Evolutionary conservation across 2,888 invertebrate species (phyloP).

Genomic region (Hyles lineata): DNA sequence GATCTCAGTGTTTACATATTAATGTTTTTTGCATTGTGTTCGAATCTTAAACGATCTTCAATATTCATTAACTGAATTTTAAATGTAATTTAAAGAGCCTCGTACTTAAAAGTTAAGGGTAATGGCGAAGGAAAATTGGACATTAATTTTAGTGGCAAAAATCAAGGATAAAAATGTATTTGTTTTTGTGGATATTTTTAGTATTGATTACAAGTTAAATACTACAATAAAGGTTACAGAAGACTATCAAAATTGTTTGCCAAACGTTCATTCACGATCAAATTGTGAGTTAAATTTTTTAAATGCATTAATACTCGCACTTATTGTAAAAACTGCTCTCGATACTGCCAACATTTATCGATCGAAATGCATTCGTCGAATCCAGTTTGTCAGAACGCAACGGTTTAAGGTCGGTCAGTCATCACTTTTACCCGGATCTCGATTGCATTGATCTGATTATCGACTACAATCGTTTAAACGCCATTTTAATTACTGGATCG

Average conservation of each 20-base stretch:
- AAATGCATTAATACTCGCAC: no score
- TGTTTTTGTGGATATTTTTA: not conserved
- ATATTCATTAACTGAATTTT: conserved; percentile 13
- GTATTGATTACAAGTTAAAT: not conserved
- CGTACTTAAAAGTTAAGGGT: not conserved
- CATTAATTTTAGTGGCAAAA: not conserved
- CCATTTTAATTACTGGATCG: conserved; percentile 1
- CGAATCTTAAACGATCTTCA: conserved; percentile 6
- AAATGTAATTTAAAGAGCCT: not conserved
- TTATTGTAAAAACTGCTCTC: conserved; percentile 9
- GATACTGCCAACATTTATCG: not conserved
- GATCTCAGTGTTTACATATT: conserved; percentile 19
- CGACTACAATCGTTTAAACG: not conserved
- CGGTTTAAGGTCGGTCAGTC: not conserved
- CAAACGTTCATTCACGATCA: no score
- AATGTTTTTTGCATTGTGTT: conserved; percentile 23
- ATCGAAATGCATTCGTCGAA: not conserved
- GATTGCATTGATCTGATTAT: conserved; percentile 11
- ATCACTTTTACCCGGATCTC: conserved; percentile 15
- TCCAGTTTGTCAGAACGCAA: not conserved
- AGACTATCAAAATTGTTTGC: no score
- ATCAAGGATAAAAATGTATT: no score
- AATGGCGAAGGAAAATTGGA: not conserved
- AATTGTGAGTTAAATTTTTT: no score
- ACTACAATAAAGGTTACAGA: no score